Evolutionary conservation across 2,797 vertebrate genomes (phyloP), one percentile per base, ranked within the genome.

Genomic region (Pseudotriccus pelzelni): DNA sequence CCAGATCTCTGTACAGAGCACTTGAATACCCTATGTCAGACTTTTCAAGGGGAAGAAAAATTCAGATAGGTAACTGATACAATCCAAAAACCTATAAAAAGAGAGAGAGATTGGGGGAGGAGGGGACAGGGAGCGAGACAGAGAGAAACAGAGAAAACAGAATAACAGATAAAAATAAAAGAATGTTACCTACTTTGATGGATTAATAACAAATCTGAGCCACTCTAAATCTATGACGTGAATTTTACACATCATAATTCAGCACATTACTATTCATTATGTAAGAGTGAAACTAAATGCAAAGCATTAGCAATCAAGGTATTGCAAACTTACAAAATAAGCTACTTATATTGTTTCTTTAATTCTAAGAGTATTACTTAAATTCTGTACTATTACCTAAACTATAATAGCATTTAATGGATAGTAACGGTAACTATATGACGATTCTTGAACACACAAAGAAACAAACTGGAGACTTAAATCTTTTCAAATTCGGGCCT

Each of bases 41-140:
- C 68, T 94, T 94, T 92, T 58, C 89, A 91, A 46, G 8, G 16
- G 21, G 83, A 76, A 95, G 62, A 78, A 93, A 73, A 72, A 47
- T 84, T 95, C 92, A 96, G 79, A 94, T 56, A 96, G 77, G 81
- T 50, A 95, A 95, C 16, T 58, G 87, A 93, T 79, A 92, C 20
- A 76, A 87, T 90, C 93, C 87, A 93, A 79, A 96, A 87, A 93
- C 94, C 96, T 96, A 96, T 12, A 94, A 80, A 97, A 68, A 88
- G 70, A 96, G 30, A 85, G 53, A 87, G 14, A 90, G 23, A 52
- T 0, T 32, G 14, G 12, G 16, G 6, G 9, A 18, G 3, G 13
- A 27, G 3, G 5, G 21, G 19, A 66, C 24, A 25, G 24, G n/a
- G 18, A 34, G 22, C 50, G 9, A 19, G 19, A 52, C 7, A 89